phyloP scores from a whole-genome alignment of 1,140 invertebrate species.

The fruit fly (Drosophila melanogaster) region Release_6_plus_ISO1_MT NT_033779.5:16993001-16993500 shows the following conservation, averaged over 20 bases:
- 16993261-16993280: slow-evolving; percentile 49
- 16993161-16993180: slow-evolving; percentile 53
- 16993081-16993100: slow-evolving; percentile 34
- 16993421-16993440: not conserved
- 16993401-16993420: slow-evolving; percentile 1
- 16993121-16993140: slow-evolving; percentile 58
- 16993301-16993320: slow-evolving; percentile 19
- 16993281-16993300: slow-evolving; percentile 68
- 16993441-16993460: slow-evolving; percentile 13
- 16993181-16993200: slow-evolving; percentile 35
- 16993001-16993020: slow-evolving; percentile 65
- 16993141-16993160: slow-evolving; percentile 58
- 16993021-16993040: slow-evolving; percentile 54
- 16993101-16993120: slow-evolving; percentile 70
- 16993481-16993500: not conserved
- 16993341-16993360: slow-evolving; percentile 33
- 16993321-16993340: not conserved
- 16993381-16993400: slow-evolving; percentile 54
- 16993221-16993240: slow-evolving; percentile 33
- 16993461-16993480: not conserved
- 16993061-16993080: slow-evolving; percentile 16
- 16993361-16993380: slow-evolving; percentile 44
- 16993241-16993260: slow-evolving; percentile 68
- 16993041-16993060: slow-evolving; percentile 73
- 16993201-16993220: slow-evolving; percentile 29